Percentiles rank a stretch among this genome's conserved stretches.
Evolutionary conservation across 2,113 vertebrate genomes (phyloP).

Genomic region (Pterocles orientalis): DNA sequence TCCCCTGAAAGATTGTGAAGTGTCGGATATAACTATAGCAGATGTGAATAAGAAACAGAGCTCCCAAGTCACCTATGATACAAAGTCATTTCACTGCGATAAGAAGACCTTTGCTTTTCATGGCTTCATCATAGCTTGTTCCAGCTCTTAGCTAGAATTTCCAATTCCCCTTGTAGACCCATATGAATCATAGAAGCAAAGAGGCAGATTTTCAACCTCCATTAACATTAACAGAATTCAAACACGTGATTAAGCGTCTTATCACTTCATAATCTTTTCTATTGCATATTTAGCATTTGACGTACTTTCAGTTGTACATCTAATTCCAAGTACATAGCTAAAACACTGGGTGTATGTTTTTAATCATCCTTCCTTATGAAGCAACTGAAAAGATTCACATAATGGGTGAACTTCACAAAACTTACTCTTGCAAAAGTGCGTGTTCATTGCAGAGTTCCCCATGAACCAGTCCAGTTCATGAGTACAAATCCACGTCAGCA

Average conservation of each 20-base stretch:
- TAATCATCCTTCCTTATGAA: background rate
- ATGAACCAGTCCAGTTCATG: fast-evolving
- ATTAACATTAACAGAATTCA: background rate
- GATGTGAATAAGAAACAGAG: slow-evolving; percentile 20
- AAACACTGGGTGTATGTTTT: background rate
- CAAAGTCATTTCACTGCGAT: background rate
- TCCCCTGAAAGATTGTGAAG: background rate
- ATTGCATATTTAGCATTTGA: background rate
- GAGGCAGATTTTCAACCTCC: background rate
- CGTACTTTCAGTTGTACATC: background rate
- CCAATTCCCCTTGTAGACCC: background rate
- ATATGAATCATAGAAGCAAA: background rate
- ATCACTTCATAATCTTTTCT: background rate
- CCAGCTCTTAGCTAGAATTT: background rate
- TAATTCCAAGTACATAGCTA: background rate
- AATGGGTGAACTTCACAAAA: background rate
- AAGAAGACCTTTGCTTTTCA: background rate
- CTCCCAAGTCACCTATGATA: background rate
- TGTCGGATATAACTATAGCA: background rate
- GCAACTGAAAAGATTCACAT: background rate
- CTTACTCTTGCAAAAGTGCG: background rate
- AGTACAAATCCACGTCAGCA: background rate
- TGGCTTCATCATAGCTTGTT: background rate
- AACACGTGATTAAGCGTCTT: background rate
- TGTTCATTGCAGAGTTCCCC: background rate